These are phyloP conservation scores for Tipula vernalis DNA, from an alignment of 2,888 invertebrate genomes.

Conservation along the genomic window DNA sequence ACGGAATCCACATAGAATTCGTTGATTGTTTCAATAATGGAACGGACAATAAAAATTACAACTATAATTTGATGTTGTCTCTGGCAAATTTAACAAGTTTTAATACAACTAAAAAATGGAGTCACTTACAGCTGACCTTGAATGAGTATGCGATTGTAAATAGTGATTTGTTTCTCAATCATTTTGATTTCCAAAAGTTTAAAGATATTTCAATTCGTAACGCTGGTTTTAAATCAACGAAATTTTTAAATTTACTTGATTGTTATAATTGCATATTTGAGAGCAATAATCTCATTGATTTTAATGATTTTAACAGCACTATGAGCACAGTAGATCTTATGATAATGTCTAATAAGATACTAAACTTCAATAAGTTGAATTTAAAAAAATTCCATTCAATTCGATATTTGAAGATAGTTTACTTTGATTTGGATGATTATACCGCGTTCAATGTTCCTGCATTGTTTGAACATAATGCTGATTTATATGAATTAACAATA, in stretches of 20 bases:
- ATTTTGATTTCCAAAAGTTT: neutral
- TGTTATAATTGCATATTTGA: neutral
- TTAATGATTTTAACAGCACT: neutral
- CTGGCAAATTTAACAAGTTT: neutral
- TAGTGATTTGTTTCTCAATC: neutral
- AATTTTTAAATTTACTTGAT: neutral
- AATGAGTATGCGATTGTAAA: neutral
- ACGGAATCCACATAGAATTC: neutral
- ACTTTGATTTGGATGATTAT: neutral
- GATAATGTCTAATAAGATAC: neutral
- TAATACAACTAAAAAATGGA: neutral
- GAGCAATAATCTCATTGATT: neutral
- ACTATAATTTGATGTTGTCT: neutral
- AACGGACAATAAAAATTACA: neutral
- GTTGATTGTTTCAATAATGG: neutral
- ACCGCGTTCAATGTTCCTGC: neutral
- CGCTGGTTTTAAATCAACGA: neutral
- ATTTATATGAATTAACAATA: neutral
- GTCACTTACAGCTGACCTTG: neutral
- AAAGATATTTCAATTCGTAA: neutral
- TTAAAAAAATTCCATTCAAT: neutral
- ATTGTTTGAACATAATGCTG: neutral
- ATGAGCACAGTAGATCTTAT: neutral
- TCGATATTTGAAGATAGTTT: neutral
- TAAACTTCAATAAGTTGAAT: neutral